Conservation (phyloP, 1,140 invertebrate species). For the Propsilocerus akamusi region DNA sequence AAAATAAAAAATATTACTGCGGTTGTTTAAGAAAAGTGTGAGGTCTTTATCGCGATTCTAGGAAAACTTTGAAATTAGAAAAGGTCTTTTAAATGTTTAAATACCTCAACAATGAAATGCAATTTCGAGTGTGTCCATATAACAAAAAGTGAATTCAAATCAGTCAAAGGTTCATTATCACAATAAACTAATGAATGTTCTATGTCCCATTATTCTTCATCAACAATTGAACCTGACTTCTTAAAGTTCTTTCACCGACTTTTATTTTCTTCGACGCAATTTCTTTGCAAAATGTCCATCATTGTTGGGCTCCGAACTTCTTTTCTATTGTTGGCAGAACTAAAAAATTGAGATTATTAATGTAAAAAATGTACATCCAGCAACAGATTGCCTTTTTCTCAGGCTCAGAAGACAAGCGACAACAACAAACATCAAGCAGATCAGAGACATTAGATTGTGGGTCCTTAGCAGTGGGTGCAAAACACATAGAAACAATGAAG, state of each 20-base stretch:
- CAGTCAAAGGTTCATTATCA: no score
- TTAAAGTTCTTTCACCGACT: background rate
- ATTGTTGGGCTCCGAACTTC: no score
- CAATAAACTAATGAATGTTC: no score
- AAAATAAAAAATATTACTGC: background rate
- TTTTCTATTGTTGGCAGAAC: background rate
- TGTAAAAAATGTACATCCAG: background rate
- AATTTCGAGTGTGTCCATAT: background rate
- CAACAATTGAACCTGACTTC: background rate
- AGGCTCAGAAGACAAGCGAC: background rate
- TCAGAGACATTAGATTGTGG: background rate
- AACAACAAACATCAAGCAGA: no score
- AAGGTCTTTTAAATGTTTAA: background rate
- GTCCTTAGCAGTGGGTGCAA: background rate
- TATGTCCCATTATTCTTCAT: background rate
- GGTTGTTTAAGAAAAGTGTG: background rate
- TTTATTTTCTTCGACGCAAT: background rate
- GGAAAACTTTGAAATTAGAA: background rate
- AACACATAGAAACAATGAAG: background rate
- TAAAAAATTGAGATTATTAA: background rate
- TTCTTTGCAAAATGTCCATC: background rate
- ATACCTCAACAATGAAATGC: background rate
- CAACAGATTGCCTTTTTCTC: slow-evolving; percentile 3
- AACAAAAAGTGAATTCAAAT: background rate
- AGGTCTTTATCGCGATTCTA: background rate